These are phyloP conservation scores for Drosophila lacertosa DNA, from an alignment of 1,140 invertebrate species.

Conservation along the genomic window DNA sequence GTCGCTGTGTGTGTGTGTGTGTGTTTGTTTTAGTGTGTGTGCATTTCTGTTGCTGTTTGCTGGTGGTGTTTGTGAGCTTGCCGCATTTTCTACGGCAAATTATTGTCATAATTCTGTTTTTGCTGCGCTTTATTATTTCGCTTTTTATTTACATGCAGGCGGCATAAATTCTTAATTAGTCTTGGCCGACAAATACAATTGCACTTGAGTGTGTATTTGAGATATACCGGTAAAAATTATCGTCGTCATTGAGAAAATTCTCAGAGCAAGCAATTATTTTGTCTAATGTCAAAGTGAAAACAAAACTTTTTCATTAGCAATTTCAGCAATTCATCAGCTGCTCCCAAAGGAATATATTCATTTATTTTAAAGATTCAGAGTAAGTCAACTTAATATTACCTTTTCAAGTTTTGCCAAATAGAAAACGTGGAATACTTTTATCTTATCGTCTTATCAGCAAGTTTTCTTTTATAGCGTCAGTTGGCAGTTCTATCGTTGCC, in stretches of 20 bases:
- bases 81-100: conserved; percentile 72
- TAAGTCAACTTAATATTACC: not conserved
- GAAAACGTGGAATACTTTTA: not conserved
- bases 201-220: conserved; percentile 1
- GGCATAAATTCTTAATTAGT: conserved; percentile 78
- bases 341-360: not conserved
- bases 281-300: conserved; percentile 22
- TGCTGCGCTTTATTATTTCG: conserved; percentile 39
- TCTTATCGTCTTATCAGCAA: conserved; percentile 51
- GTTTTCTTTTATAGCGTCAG: conserved; percentile 9
- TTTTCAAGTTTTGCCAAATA: no score
- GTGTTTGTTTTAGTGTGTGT: conserved; percentile 8
- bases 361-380: not conserved
- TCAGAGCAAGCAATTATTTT: conserved; percentile 13
- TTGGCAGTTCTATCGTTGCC: conserved; percentile 18
- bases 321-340: conserved; percentile 1
- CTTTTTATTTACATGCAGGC: conserved; percentile 54
- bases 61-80: conserved; percentile 43
- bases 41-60: conserved; percentile 19
- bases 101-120: conserved; percentile 70
- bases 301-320: not conserved
- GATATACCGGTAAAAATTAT: conserved; percentile 21
- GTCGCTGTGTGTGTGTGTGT: conserved; percentile 7
- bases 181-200: conserved; percentile 39
- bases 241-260: conserved; percentile 39